Base-by-base conservation (phyloP, 2,113 vertebrate species). In the Loxodonta africana region DNA sequence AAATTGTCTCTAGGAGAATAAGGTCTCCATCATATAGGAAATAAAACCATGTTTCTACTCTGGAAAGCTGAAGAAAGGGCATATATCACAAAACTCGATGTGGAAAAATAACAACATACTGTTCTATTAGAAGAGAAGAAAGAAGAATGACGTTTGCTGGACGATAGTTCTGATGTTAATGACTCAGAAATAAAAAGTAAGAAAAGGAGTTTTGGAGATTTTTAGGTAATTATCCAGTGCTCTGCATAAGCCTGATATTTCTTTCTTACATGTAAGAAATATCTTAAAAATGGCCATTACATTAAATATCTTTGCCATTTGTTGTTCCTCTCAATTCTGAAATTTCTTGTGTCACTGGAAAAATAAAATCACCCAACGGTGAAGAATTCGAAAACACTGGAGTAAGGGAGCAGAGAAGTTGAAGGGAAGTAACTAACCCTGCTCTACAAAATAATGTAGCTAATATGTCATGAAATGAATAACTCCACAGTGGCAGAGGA, bases 41-140 rank as follows among this genome's bases (percentile, higher is more conserved):
- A 93, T 91, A 95, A 95, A 97, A 83, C 37, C 21, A 69, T 86
- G 57, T 73, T 95, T 78, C 51, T 93, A 91, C 67, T 91, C 48
- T 30, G 69, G 67, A 69, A 92, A 77, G 63, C 17, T 53, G 48
- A 94, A 80, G 80, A 63, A 91, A 86, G 51, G 15, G 83, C 44
- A 67, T 85, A 69, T 74, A 96, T 94, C 63, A 83, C 90, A 92
- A 90, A 92, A 90, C 20, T 76, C 90, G 71, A 77, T 30, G 48
- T 91, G 65, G 44, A 60, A 51, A 84, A 86, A 84, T 80, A 96
- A 83, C 63, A 93, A 62, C 1, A 1, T 21, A 46, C 18, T 30
- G 14, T 78, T 62, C 12, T 51, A 51, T 84, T 76, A 84, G 65
- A 76, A 81, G 21, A 94, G 37, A 65, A 94, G 44, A 87, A 44